Evolutionary conservation across 2,888 invertebrate genomes (phyloP).

Genomic region (Trilocha varians): DNA sequence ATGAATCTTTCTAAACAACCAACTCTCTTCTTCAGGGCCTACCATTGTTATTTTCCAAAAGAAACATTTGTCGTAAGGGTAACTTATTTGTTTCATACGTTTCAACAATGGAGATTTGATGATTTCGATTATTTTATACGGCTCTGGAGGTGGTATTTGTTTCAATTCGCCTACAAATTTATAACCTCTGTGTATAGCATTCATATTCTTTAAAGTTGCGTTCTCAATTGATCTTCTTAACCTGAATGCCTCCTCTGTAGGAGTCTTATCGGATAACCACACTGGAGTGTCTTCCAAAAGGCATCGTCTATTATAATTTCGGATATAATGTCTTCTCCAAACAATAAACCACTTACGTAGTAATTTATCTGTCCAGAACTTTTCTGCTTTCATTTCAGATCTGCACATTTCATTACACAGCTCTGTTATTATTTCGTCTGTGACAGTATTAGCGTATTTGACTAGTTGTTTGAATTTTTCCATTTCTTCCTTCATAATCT

Average conservation of each 20-base stretch:
- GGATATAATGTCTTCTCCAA: constrained; percentile 46
- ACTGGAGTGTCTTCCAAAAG: constrained; percentile 59
- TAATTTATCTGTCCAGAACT: constrained; percentile 39
- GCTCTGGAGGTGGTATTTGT: constrained; percentile 35
- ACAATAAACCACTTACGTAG: constrained; percentile 52
- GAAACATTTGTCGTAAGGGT: constrained; percentile 52
- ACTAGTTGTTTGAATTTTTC: constrained; percentile 36
- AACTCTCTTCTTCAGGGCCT: constrained; percentile 63
- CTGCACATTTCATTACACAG: constrained; percentile 42
- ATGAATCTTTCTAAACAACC: constrained; percentile 52
- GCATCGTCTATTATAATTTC: constrained; percentile 46
- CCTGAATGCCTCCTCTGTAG: constrained; percentile 41
- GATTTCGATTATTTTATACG: constrained; percentile 57
- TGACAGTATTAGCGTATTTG: constrained; percentile 30
- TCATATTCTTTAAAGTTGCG: constrained; percentile 49
- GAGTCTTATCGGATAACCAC: constrained; percentile 51
- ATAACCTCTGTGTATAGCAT: constrained; percentile 52
- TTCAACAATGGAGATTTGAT: constrained; percentile 55
- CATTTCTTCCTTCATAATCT: constrained; percentile 40
- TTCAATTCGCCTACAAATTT: constrained; percentile 49
- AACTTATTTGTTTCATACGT: constrained; percentile 64
- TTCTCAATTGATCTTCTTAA: constrained; percentile 42
- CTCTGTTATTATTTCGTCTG: constrained; percentile 40
- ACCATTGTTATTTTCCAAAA: constrained; percentile 78
- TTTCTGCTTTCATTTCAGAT: constrained; percentile 51